Evolutionary conservation across 2,797 vertebrate species (phyloP), one percentile per base, ranked within the genome.

Genomic region (Gadopsis marmoratus): DNA sequence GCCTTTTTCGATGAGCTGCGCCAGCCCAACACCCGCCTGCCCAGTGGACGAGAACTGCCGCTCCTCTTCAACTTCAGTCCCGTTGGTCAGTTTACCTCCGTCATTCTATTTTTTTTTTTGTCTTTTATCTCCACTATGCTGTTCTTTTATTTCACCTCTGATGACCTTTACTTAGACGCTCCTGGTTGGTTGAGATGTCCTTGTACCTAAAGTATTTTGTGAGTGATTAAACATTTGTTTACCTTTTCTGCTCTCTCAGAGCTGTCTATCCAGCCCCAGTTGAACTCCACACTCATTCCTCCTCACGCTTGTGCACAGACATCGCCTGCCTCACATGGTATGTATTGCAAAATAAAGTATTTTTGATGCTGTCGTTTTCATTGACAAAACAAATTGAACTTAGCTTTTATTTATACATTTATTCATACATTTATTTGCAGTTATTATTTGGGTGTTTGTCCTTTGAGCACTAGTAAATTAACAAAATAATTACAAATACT

Each of bases 51-150:
- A 83, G 96, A 97, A 53, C 95, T 98, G 85, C 97, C 97, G 33
- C 95, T 95, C 0, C 97, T 98, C 89, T 98, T 98, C 95, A 98
- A 97, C 91, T 98, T 98, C 95, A 97, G 97, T 93, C 95, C 97
- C 31, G 96, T 96, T 31, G 97, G 97, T 97, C 83, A 95, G 96
- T 94, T 77, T 10, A 5, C 14, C 56, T 8, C 4, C 3, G 43
- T 43, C 11, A 0, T 26, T 59, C 8, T 17, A n/a, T n/a, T 47
- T 51, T 2, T 53, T 55, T 23, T 3, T 17, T 17, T n/a, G 7
- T 26, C 14, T 7, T 21, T 31, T 37, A 11, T 62, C 51, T 29
- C 7, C 10, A 3, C 4, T 21, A 0, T 19, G 3, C 16, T 21
- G 65, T 45, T 35, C 7, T 48, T 58, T 16, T 43, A 26, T 74